Base-by-base conservation (phyloP, 1,140 invertebrate species). In the Globodera ellingtonae region DNA sequence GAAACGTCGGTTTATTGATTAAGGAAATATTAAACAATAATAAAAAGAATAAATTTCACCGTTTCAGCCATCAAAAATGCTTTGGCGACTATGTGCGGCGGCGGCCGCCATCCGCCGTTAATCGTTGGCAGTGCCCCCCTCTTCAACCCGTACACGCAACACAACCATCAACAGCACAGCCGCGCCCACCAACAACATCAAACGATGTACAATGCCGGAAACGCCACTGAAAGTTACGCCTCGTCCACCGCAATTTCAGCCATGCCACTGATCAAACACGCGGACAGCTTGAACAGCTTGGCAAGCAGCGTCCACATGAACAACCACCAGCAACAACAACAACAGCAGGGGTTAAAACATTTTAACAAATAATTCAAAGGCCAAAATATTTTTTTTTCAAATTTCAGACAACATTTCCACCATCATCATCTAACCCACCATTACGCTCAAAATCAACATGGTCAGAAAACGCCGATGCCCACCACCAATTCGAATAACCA, bases 221-320 rank as follows among this genome's bases (percentile, higher is more conserved):
- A 10, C 67, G 18, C n/a, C 46, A 47, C 67, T n/a, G 67, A 47
- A 3, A 70, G 75, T 66, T 77, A 59, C 65, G 62, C 75, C 21
- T 77, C 75, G 13, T 77, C 75, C 65, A 77, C 21, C 46, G 62
- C 72, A 15, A 18, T 50, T 3, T 75, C 72, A 47, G 65, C 46
- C 46, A 75, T 77, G 4, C 75, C 75, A 35, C 48, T 77, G 69
- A 77, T 75, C n/a, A 15, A 15, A 10, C 24, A 77, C 21, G 24
- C 75, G 69, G 62, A 48, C 48, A 77, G 75, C 10, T 35, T 77
- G 62, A 77, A 35, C 62, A 77, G 62, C 48, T 46, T 77, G 67
- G n/a, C 67, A 21, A 47, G 46, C 24, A 70, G 6, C 35, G 67
- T 70, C 6, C 67, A 35, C n/a, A 6, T 44, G 35, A 62, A 62